A percentile compares a stretch with the other conserved stretches of the same genome.
Evolutionary conservation across 2,888 invertebrate genomes (phyloP).

Genomic region (Synanthedon vespiformis): DNA sequence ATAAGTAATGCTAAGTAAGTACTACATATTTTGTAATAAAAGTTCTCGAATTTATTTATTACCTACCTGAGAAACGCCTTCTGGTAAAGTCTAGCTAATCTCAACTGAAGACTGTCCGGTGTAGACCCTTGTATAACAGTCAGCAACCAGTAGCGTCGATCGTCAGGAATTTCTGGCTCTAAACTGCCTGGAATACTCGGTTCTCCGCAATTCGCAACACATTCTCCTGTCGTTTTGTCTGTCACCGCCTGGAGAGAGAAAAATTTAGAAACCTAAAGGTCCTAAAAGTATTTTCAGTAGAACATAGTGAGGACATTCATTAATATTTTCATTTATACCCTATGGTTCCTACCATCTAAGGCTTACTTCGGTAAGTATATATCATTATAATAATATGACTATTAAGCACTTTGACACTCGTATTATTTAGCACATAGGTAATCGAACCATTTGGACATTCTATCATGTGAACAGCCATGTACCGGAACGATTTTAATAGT

Average conservation of each 20-base stretch:
- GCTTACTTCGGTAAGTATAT: no score
- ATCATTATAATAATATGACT: no score
- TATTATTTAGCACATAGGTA: no score
- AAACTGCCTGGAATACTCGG: constrained; percentile 54
- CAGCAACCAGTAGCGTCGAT: constrained; percentile 83
- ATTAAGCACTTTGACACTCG: no score
- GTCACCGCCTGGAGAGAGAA: constrained; percentile 46
- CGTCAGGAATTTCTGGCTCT: constrained; percentile 69
- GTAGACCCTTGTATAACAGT: constrained; percentile 77
- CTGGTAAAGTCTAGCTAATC: constrained; percentile 81
- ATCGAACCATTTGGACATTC: no score
- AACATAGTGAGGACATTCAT: not conserved
- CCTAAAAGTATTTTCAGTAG: no score
- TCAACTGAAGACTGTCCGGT: constrained; percentile 77
- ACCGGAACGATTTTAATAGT: no score
- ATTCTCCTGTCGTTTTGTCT: constrained; percentile 60
- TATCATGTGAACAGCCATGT: no score
- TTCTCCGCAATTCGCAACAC: constrained; percentile 64
- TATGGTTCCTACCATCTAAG: no score
- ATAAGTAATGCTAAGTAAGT: no score
- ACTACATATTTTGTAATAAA: no score
- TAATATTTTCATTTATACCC: no score
- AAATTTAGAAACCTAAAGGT: not conserved
- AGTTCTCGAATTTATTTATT: not conserved
- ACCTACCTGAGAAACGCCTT: constrained; percentile 82